phyloP scores from a whole-genome alignment of 1,140 invertebrate species.

The Diuraphis noxia region DNA sequence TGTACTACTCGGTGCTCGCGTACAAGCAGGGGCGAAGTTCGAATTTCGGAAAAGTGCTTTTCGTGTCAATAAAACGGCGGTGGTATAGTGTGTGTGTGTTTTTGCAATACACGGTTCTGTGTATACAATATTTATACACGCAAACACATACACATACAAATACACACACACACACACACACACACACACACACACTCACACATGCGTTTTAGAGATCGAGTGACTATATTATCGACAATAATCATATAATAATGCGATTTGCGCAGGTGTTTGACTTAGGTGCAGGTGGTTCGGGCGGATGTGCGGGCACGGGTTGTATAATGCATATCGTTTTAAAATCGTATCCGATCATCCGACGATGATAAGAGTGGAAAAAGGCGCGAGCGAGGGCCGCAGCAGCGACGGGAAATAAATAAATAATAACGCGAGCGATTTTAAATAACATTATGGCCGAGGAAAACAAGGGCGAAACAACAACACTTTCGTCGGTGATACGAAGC shows the following conservation, averaged over 20 bases:
- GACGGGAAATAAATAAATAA: background rate
- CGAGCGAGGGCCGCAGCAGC: background rate
- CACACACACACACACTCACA: background rate
- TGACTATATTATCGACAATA: background rate
- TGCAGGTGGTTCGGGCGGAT: too few species aligned
- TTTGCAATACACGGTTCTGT: background rate
- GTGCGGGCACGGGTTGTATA: background rate
- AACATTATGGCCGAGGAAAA: conserved; percentile 31
- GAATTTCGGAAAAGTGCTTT: conserved; percentile 15
- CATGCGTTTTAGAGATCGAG: background rate
- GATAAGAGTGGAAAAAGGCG: background rate
- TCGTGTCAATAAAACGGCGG: background rate
- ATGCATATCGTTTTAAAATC: background rate
- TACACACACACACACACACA: background rate
- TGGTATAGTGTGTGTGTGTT: too few species aligned
- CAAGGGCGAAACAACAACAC: background rate
- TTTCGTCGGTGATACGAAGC: conserved; percentile 14
- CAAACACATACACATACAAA: too few species aligned
- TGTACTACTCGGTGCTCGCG: background rate
- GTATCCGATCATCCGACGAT: background rate
- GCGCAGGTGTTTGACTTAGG: background rate
- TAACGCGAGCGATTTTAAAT: conserved; percentile 1
- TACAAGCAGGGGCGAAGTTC: too few species aligned
- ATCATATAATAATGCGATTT: background rate
- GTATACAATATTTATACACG: too few species aligned